Evolutionary conservation across 2,113 vertebrate genomes (phyloP).

Genomic region (Ovibos moschatus): DNA sequence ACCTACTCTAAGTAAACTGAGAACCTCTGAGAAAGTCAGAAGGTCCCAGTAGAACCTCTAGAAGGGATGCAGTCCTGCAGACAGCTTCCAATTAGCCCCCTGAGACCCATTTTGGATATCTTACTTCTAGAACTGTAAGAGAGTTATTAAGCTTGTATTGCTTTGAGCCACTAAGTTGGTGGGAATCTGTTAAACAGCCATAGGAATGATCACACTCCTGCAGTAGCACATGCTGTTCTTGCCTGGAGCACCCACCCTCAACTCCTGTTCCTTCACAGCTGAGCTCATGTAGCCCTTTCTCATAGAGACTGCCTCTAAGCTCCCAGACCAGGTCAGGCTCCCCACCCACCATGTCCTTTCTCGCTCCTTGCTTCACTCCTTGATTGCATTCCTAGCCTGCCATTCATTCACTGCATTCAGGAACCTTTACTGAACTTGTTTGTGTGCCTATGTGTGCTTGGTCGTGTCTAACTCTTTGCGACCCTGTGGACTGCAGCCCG

Average conservation of each 20-base stretch:
- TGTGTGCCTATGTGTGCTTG: neutral
- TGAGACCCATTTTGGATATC: neutral
- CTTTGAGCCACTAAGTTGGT: neutral
- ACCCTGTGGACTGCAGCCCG: neutral
- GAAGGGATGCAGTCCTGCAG: neutral
- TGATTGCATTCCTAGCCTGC: neutral
- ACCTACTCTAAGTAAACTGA: neutral
- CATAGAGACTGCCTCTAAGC: neutral
- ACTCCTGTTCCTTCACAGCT: neutral
- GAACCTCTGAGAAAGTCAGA: neutral
- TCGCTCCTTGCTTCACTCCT: neutral
- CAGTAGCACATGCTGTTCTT: neutral
- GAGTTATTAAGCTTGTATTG: neutral
- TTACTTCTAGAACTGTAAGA: neutral
- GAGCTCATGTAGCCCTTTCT: neutral
- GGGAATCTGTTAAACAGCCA: neutral
- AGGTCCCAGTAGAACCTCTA: neutral
- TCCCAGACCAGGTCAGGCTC: neutral
- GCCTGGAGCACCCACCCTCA: neutral
- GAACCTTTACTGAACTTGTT: neutral
- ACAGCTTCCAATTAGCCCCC: neutral
- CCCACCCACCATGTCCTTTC: accelerated
- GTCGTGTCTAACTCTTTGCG: neutral
- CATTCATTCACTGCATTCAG: neutral
- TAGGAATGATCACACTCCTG: neutral